Evolutionary conservation across 2,888 invertebrate species (phyloP), one percentile per base, ranked within the genome.

Genomic region (Polyommatus iphigenia): DNA sequence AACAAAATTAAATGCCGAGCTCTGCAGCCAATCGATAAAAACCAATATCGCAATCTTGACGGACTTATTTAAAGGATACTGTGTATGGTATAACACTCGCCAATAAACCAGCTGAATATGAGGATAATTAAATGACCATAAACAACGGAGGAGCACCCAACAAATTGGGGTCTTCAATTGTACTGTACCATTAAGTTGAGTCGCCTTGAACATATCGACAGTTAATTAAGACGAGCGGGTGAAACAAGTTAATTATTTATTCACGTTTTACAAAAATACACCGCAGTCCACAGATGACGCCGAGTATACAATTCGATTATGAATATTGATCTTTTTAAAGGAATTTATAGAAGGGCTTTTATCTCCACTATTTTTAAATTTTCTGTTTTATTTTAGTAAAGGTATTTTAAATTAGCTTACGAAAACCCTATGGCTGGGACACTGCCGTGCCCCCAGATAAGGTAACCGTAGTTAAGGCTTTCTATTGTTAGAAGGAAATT

Each of bases 71-170:
- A 20, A 62, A 62, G 20, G 24, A 24, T 62, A 20, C 24, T 24
- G 24, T 24, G 24, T 24, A 62, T 62, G 62, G 24, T 62, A 62
- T 62, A 62, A 24, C 62, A 62, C 24, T 24, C 24, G 24, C 24
- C 62, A 62, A 62, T 62, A 62, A 62, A 62, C 62, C 24, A 13
- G 24, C 62, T 62, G 62, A 62, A 10, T 20, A 62, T 24, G 62
- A 62, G 62, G 10, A 62, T 62, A 62, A 62, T 62, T 62, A 62
- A 62, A 62, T 67, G 67, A 67, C 67, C 67, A 67, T 67, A 67
- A 67, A 67, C 67, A 67, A 67, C 67, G 10, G 2, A 20, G 8
- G 62, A 24, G 13, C 62, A 67, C 13, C 13, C 24, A 67, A 67
- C 67, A 67, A 67, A 67, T 67, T 67, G 67, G 29, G 29, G 15